A percentile compares a stretch with the other conserved stretches of the same genome.
Evolutionary conservation across 1,140 invertebrate genomes (phyloP).

Genomic region (Bradysia coprophila): DNA sequence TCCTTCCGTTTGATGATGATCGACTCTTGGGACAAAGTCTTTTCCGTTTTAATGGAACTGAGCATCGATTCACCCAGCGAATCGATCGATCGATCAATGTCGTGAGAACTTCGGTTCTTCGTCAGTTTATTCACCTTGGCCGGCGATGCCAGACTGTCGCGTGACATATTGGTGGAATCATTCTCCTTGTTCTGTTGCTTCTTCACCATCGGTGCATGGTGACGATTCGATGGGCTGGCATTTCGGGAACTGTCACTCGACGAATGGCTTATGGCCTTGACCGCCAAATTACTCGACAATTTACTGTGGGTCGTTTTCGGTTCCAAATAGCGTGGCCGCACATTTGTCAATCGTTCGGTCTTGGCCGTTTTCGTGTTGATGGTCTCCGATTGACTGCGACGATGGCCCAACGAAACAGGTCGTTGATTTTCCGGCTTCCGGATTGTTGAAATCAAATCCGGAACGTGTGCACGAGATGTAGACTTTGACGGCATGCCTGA

Average conservation of each 20-base stretch:
- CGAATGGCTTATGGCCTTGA: constrained; percentile 18
- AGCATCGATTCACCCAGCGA: constrained; percentile 29
- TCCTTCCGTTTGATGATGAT: constrained; percentile 4
- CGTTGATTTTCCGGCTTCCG: background rate
- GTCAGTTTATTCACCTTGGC: constrained; percentile 12
- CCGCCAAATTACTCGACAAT: constrained; percentile 11
- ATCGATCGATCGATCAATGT: constrained; percentile 29
- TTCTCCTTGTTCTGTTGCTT: constrained; percentile 19
- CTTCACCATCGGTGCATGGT: constrained; percentile 19
- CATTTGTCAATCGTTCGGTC: constrained; percentile 20
- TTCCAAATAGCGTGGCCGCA: constrained; percentile 35
- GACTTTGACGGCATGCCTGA: constrained; percentile 9
- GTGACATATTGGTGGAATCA: constrained; percentile 23
- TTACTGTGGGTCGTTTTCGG: constrained; percentile 37
- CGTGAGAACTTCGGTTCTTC: constrained; percentile 9
- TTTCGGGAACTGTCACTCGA: constrained; percentile 32
- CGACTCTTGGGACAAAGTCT: constrained; percentile 23
- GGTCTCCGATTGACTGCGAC: constrained; percentile 16
- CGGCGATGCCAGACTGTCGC: constrained; percentile 29
- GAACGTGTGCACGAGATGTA: constrained; percentile 13
- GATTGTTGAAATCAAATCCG: constrained; percentile 1
- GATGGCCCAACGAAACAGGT: constrained; percentile 6
- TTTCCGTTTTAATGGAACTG: constrained; percentile 21
- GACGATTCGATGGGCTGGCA: constrained; percentile 36
- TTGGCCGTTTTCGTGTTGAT: constrained; percentile 1